A percentile compares a stretch with the other conserved stretches of the same genome.
phyloP scores from a whole-genome alignment of 1,140 invertebrate genomes.

The Trichomalopsis sarcophagae region DNA sequence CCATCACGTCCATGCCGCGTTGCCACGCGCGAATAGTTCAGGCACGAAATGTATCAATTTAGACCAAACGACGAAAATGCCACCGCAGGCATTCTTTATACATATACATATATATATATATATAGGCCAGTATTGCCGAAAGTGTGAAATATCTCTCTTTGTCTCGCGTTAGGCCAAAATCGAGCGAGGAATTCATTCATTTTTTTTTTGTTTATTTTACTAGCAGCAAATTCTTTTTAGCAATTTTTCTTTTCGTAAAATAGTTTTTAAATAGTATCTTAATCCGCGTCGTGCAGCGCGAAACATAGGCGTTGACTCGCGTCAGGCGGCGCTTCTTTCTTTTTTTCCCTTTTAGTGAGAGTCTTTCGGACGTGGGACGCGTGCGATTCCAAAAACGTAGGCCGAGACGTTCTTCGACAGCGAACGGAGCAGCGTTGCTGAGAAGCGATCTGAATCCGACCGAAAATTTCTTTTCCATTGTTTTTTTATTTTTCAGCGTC shows the following conservation, averaged over 20 bases:
- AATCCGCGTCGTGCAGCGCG: slow-evolving; percentile 30
- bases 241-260: slow-evolving; percentile 49
- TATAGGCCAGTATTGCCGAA: slow-evolving; percentile 55
- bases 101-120: slow-evolving; percentile 37
- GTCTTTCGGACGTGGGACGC: slow-evolving; percentile 51
- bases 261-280: slow-evolving; percentile 51
- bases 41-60: slow-evolving; percentile 55
- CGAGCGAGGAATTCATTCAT: slow-evolving; percentile 54
- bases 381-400: slow-evolving; percentile 58
- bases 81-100: slow-evolving; percentile 46
- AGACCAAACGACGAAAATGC: slow-evolving; percentile 55
- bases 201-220: slow-evolving; percentile 48
- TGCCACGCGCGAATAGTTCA: slow-evolving; percentile 41
- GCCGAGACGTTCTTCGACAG: slow-evolving; percentile 56
- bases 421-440: slow-evolving; percentile 49
- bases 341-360: neutral
- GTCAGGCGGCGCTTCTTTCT: neutral
- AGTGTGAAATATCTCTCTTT: slow-evolving; percentile 53
- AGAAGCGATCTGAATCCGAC: slow-evolving; percentile 9
- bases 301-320: neutral
- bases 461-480: slow-evolving; percentile 11
- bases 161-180: slow-evolving; percentile 58
- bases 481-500: neutral
- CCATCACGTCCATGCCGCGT: neutral
- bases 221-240: slow-evolving; percentile 51